Percentiles rank a stretch among this genome's conserved stretches.
These are phyloP conservation scores for Urophycis tenuis DNA, from an alignment of 2,797 vertebrate genomes.

Conservation along the genomic window DNA sequence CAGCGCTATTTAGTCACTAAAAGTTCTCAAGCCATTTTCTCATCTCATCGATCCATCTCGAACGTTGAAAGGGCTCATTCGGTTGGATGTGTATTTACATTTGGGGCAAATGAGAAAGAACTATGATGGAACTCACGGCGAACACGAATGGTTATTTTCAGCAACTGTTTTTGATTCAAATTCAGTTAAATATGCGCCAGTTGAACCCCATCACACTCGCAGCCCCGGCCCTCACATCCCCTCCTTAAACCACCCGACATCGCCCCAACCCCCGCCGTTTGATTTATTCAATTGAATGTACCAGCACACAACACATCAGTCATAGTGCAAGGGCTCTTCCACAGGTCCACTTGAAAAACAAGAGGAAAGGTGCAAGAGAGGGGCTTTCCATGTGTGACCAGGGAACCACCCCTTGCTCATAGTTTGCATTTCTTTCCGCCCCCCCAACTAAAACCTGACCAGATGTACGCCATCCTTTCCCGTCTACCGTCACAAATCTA, in stretches of 20 bases:
- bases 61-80: neutral
- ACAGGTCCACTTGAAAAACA: slow-evolving; percentile 61
- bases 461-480: too few species aligned
- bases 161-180: too few species aligned
- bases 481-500: too few species aligned
- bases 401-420: too few species aligned
- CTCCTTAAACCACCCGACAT: neutral
- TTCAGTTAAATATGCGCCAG: neutral
- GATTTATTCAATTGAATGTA: slow-evolving; percentile 50
- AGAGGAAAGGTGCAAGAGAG: slow-evolving; percentile 44
- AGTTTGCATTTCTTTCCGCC: too few species aligned
- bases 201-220: neutral
- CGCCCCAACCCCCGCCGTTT: slow-evolving; percentile 1
- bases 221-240: neutral
- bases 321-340: slow-evolving; percentile 54
- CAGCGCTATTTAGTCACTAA: too few species aligned
- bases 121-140: too few species aligned
- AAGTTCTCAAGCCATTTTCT: too few species aligned
- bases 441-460: too few species aligned
- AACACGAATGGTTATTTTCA: too few species aligned
- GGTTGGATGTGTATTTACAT: too few species aligned
- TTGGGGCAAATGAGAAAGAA: too few species aligned
- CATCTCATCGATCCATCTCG: neutral
- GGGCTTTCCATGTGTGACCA: neutral
- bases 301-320: slow-evolving; percentile 35